Evolutionary conservation across 2,888 invertebrate species (phyloP).

Genomic region (Colostygia pectinataria): DNA sequence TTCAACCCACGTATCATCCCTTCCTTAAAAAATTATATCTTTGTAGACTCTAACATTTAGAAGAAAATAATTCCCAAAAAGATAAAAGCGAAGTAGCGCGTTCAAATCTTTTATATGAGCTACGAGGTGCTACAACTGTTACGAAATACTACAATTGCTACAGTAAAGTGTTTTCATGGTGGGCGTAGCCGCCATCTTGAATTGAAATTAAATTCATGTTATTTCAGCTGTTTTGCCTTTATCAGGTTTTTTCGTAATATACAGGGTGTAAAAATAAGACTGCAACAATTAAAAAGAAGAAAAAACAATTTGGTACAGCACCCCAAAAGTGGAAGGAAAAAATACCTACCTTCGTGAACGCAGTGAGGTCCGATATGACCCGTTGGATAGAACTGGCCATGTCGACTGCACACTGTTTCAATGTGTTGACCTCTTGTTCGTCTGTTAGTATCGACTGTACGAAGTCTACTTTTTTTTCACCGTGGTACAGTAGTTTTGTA

Average conservation of each 20-base stretch:
- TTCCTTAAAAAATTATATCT: too few species aligned
- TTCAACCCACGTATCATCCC: too few species aligned
- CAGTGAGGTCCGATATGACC: conserved; percentile 57
- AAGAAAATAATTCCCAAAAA: neutral
- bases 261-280: too few species aligned
- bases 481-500: conserved; percentile 45
- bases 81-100: neutral
- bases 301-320: too few species aligned
- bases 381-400: conserved; percentile 46
- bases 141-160: conserved; percentile 4
- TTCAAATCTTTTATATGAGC: conserved; percentile 14
- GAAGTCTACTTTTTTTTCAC: conserved; percentile 52
- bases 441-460: conserved; percentile 63
- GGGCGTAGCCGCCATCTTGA: too few species aligned
- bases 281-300: neutral
- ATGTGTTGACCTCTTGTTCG: conserved; percentile 52
- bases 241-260: too few species aligned
- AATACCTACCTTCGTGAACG: conserved; percentile 68
- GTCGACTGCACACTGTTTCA: conserved; percentile 52
- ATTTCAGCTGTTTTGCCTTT: too few species aligned
- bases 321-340: too few species aligned
- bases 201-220: too few species aligned
- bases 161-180: too few species aligned
- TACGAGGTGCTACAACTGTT: conserved; percentile 10
- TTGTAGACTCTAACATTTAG: too few species aligned